Conservation (phyloP, 2,797 vertebrate species). For the Xenopus petersii region DNA sequence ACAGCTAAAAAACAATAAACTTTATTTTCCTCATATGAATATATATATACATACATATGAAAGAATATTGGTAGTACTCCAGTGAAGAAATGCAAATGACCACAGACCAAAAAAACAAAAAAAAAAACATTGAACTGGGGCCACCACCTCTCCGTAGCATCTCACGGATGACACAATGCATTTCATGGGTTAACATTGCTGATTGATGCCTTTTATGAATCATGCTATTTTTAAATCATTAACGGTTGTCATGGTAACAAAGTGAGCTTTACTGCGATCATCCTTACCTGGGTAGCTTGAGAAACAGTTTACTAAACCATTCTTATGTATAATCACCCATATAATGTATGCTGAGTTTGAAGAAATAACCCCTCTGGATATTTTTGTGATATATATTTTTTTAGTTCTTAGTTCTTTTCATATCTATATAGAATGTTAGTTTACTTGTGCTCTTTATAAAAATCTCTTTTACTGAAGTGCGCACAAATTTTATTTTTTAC, state of each 20-base stretch:
- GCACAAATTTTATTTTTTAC: conserved; percentile 37
- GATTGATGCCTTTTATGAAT: conserved; percentile 19
- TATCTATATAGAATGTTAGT: too few relatives aligned
- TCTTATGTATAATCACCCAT: background rate
- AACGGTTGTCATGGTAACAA: conserved; percentile 42
- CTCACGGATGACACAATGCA: background rate
- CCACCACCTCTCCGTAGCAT: too few relatives aligned
- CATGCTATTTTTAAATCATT: conserved; percentile 26
- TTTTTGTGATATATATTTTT: too few relatives aligned
- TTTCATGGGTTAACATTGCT: background rate
- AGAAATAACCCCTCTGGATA: too few relatives aligned
- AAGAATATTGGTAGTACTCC: background rate
- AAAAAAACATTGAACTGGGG: too few relatives aligned
- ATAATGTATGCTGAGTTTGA: background rate
- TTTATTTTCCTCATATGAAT: conserved; percentile 25
- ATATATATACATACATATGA: too few relatives aligned
- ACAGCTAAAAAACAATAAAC: conserved; percentile 18
- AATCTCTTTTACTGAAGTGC: conserved; percentile 30
- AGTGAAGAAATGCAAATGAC: too few relatives aligned
- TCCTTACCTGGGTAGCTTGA: conserved; percentile 5
- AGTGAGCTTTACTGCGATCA: background rate
- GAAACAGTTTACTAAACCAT: background rate
- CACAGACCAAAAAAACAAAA: too few relatives aligned
- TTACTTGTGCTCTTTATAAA: too few relatives aligned
- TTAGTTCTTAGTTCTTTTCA: too few relatives aligned